Evolutionary conservation across 2,797 vertebrate species (phyloP).

Genomic region (Anomalospiza imberbis): DNA sequence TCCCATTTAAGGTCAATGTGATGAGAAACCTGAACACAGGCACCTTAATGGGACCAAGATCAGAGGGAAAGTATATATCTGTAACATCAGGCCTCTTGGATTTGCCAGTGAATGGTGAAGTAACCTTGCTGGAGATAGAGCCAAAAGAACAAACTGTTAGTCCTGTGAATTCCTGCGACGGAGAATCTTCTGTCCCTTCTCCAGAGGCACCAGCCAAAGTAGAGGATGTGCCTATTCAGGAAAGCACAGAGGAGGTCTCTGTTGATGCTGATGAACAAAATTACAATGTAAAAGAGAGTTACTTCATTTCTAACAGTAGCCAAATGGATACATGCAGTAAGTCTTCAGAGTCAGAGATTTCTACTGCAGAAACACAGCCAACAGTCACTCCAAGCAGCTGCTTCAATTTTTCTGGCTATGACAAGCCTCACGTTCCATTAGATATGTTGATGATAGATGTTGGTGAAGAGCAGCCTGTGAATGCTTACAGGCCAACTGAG

Average conservation of each 20-base stretch:
- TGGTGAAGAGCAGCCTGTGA: slow-evolving; percentile 56
- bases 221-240: neutral
- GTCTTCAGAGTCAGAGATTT: neutral
- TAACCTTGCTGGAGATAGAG: neutral
- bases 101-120: neutral
- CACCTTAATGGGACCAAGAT: slow-evolving; percentile 6
- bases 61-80: slow-evolving; percentile 27
- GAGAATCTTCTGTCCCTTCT: neutral
- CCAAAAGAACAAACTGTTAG: neutral
- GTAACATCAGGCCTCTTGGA: neutral
- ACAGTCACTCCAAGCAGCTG: neutral
- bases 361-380: neutral
- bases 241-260: neutral
- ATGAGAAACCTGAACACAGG: slow-evolving; percentile 51
- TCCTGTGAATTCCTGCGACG: neutral
- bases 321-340: slow-evolving; percentile 10
- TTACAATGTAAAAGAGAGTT: neutral
- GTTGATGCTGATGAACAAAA: neutral
- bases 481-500: slow-evolving; percentile 53
- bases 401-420: slow-evolving; percentile 69
- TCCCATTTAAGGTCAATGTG: slow-evolving; percentile 58
- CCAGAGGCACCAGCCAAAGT: neutral
- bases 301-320: slow-evolving; percentile 11
- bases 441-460: slow-evolving; percentile 54
- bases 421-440: slow-evolving; percentile 72